Percentiles rank a stretch among this genome's conserved stretches.
Evolutionary conservation across 2,113 vertebrate species (phyloP).

Genomic region (Pseudopipra pipra): DNA sequence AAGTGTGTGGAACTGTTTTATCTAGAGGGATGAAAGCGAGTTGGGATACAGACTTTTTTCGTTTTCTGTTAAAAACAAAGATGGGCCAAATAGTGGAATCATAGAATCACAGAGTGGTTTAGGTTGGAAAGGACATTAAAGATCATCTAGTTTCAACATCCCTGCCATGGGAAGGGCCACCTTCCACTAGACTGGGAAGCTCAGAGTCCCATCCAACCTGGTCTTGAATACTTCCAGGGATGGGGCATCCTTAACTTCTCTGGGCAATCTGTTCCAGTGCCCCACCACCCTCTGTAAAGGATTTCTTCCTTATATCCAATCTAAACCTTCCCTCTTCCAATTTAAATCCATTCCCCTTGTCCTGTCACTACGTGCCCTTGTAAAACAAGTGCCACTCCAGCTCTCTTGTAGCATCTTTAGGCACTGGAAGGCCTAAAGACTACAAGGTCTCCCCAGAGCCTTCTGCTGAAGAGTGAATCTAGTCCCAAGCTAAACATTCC

Average conservation of each 20-base stretch:
- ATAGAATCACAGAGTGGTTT: rapidly evolving
- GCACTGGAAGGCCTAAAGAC: background rate
- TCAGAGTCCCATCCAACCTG: background rate
- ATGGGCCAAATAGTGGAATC: background rate
- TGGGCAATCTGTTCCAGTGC: background rate
- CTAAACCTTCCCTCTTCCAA: background rate
- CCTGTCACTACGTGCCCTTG: background rate
- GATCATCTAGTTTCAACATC: background rate
- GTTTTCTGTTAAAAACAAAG: background rate
- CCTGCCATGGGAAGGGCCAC: background rate
- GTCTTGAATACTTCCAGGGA: background rate
- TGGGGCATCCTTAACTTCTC: background rate
- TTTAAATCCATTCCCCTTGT: background rate
- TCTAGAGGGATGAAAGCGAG: background rate
- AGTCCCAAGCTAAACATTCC: background rate
- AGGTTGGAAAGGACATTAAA: background rate
- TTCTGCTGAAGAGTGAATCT: background rate
- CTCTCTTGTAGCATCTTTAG: background rate
- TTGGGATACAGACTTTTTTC: background rate
- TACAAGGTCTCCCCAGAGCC: background rate
- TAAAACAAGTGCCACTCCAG: background rate
- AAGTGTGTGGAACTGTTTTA: background rate
- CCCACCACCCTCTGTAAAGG: background rate
- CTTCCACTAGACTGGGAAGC: background rate
- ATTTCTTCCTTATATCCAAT: background rate